These are phyloP conservation scores for Hemicrepidius hirtus DNA, from an alignment of 2,888 invertebrate species.

Conservation along the genomic window DNA sequence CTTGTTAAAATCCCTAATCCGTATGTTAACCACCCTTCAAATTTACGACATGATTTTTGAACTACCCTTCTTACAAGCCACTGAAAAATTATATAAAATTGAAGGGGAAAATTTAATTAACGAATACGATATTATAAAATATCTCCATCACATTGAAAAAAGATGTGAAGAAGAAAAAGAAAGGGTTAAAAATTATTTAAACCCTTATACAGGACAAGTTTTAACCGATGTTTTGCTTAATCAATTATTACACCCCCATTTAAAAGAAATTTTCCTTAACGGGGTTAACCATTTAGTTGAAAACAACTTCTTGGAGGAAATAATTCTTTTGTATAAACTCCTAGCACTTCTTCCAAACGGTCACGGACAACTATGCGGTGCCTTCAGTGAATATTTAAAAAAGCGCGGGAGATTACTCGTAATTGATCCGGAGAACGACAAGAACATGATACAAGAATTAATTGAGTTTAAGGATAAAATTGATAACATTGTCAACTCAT, in stretches of 20 bases:
- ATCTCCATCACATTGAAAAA: slow-evolving; percentile 87
- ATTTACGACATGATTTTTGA: slow-evolving; percentile 91
- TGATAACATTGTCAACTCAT: slow-evolving; percentile 90
- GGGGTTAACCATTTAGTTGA: slow-evolving; percentile 91
- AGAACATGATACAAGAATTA: slow-evolving; percentile 92
- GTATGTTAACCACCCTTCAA: slow-evolving; percentile 96
- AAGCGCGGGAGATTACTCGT: slow-evolving; percentile 95
- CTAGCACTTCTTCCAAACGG: slow-evolving; percentile 92
- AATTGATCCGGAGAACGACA: slow-evolving; percentile 95
- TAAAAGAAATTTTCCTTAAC: slow-evolving; percentile 89
- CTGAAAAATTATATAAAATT: slow-evolving; percentile 90
- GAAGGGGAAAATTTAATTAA: slow-evolving; percentile 93
- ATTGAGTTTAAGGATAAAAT: slow-evolving; percentile 97
- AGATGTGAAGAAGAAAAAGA: slow-evolving; percentile 93
- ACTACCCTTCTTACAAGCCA: slow-evolving; percentile 89
- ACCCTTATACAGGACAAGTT: slow-evolving; percentile 90
- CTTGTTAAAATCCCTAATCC: slow-evolving; percentile 90
- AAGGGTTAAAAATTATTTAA: slow-evolving; percentile 90
- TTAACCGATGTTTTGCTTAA: slow-evolving; percentile 91
- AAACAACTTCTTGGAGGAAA: slow-evolving; percentile 87
- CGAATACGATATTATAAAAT: slow-evolving; percentile 88
- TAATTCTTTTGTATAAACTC: slow-evolving; percentile 90
- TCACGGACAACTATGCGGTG: slow-evolving; percentile 85
- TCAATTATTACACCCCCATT: slow-evolving; percentile 91
- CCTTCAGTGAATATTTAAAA: slow-evolving; percentile 95